Percentiles rank a stretch among this genome's conserved stretches.
These are phyloP conservation scores for Mallateleia sp. DNA, from an alignment of 2,888 invertebrate genomes.

Conservation along the genomic window DNA sequence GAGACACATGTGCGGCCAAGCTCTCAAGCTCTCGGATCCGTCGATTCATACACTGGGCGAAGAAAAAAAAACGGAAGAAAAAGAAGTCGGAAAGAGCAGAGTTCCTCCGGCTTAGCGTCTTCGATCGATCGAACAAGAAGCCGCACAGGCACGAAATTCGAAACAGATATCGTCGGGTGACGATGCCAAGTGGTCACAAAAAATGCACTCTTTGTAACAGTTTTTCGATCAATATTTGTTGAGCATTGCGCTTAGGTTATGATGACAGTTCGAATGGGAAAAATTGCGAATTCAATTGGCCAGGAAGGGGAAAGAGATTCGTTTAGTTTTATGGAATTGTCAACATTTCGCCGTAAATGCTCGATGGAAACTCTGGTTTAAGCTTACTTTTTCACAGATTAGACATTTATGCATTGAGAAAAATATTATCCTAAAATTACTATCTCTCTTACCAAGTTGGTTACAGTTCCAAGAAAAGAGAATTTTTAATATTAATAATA, in stretches of 20 bases:
- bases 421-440: no score
- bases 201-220: slow-evolving; percentile 62
- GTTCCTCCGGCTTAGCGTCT: slow-evolving; percentile 48
- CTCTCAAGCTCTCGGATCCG: slow-evolving; percentile 59
- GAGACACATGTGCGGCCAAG: slow-evolving; percentile 77
- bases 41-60: slow-evolving; percentile 64
- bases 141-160: slow-evolving; percentile 75
- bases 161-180: slow-evolving; percentile 72
- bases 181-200: slow-evolving; percentile 69
- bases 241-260: slow-evolving; percentile 45
- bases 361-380: no score
- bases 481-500: no score
- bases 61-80: slow-evolving; percentile 28
- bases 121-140: slow-evolving; percentile 77
- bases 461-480: no score
- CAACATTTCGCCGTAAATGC: no score
- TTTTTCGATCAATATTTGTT: slow-evolving; percentile 61
- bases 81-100: slow-evolving; percentile 49
- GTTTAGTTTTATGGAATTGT: no score
- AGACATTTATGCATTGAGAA: no score
- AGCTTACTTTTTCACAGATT: no score
- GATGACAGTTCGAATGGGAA: not conserved
- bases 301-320: no score
- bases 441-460: no score
- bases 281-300: no score